A percentile compares a stretch with the other conserved stretches of the same genome.
These are phyloP conservation scores for Champsocephalus gunnari DNA, from an alignment of 2,797 vertebrate species.

Conservation along the genomic window DNA sequence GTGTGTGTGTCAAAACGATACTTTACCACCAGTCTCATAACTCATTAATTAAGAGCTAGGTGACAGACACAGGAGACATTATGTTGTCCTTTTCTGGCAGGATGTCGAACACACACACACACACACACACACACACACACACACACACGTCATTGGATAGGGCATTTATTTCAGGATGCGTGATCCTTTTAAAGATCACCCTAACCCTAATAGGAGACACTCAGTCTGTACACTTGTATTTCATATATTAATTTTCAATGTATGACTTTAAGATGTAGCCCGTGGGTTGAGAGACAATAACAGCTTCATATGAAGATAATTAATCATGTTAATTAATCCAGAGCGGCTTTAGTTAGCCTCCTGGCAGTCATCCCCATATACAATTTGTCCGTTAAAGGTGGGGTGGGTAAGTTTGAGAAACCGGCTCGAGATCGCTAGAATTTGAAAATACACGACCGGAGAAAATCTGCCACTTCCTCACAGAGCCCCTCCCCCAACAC, in stretches of 20 bases:
- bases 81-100: slow-evolving; percentile 28
- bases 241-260: not conserved
- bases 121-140: not conserved
- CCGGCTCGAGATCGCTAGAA: too few relatives aligned
- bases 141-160: not conserved
- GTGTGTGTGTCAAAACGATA: slow-evolving; percentile 25
- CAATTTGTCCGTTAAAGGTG: not conserved
- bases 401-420: too few relatives aligned
- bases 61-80: slow-evolving; percentile 23
- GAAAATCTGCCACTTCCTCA: too few relatives aligned
- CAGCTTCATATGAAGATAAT: not conserved
- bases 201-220: not conserved
- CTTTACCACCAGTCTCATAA: slow-evolving; percentile 26
- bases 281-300: not conserved
- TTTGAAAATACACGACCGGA: too few relatives aligned
- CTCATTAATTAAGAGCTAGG: slow-evolving; percentile 61
- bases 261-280: not conserved
- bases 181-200: not conserved
- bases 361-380: not conserved
- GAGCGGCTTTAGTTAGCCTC: not conserved
- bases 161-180: not conserved
- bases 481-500: too few relatives aligned
- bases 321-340: slow-evolving; percentile 5
- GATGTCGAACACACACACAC: slow-evolving; percentile 26
- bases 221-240: not conserved